A percentile compares a stretch with the other conserved stretches of the same genome.
Conservation (phyloP, 2,888 invertebrate species). For the Axea sp. region DNA sequence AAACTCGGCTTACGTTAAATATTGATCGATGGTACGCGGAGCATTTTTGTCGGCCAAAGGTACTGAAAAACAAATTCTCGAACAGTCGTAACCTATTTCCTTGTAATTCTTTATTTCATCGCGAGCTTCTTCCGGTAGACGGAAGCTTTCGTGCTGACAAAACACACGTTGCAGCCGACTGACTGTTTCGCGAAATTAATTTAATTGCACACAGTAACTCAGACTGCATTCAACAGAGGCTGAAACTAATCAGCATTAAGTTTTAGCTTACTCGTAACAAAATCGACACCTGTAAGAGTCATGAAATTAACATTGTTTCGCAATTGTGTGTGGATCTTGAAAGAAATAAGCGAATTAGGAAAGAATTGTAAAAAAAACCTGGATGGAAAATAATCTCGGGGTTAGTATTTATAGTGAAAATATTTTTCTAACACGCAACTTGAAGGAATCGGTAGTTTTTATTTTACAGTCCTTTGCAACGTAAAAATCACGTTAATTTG, state of each 20-base stretch:
- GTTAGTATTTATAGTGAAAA: too few relatives aligned
- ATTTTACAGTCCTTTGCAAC: too few relatives aligned
- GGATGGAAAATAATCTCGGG: too few relatives aligned
- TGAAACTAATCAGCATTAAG: constrained; percentile 64
- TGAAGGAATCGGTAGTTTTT: too few relatives aligned
- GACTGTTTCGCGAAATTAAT: constrained; percentile 61
- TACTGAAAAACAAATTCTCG: constrained; percentile 53
- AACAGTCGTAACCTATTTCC: constrained; percentile 53
- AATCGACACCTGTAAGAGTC: constrained; percentile 64
- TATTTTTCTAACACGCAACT: too few relatives aligned
- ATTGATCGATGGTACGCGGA: constrained; percentile 29
- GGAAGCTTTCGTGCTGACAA: constrained; percentile 61
- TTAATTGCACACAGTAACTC: constrained; percentile 62
- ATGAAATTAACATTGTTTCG: constrained; percentile 60
- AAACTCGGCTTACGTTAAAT: constrained; percentile 41
- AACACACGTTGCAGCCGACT: constrained; percentile 60
- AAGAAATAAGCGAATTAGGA: constrained; percentile 35
- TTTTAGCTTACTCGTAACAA: constrained; percentile 60
- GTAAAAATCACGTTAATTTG: too few relatives aligned
- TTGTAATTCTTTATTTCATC: constrained; percentile 58
- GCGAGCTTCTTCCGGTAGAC: constrained; percentile 49
- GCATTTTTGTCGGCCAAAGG: constrained; percentile 36
- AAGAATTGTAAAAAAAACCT: too few relatives aligned
- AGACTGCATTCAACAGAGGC: constrained; percentile 58
- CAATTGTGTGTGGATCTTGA: constrained; percentile 22